Evolutionary conservation across 2,797 vertebrate species (phyloP).

Genomic region (Chanos chanos): DNA sequence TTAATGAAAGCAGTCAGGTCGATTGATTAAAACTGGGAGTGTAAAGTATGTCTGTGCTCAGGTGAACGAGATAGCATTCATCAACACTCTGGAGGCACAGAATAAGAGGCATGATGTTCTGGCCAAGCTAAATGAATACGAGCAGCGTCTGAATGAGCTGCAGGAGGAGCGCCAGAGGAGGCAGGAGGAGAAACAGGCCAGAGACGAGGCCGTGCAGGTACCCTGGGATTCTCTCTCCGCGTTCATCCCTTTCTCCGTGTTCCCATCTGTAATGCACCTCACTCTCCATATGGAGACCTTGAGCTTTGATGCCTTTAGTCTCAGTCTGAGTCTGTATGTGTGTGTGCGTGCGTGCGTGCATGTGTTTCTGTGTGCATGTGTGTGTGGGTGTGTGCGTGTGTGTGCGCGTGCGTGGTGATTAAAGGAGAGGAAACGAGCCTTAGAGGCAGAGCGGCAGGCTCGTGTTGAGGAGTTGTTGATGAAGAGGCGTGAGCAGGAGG

Average conservation of each 20-base stretch:
- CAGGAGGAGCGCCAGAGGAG: constrained; percentile 92
- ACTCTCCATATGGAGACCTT: no score
- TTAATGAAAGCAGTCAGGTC: no score
- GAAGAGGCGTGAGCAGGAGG: constrained; percentile 91
- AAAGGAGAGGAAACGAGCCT: constrained; percentile 89
- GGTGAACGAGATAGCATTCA: constrained; percentile 99
- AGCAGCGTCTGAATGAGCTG: constrained; percentile 92
- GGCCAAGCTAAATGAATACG: constrained; percentile 95
- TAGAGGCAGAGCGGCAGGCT: constrained; percentile 95
- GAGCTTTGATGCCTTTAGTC: neutral
- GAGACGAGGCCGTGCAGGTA: constrained; percentile 98
- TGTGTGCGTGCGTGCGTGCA: neutral
- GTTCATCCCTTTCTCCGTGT: no score
- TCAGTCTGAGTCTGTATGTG: neutral
- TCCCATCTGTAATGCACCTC: no score
- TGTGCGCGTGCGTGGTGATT: neutral
- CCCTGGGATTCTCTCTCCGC: neutral
- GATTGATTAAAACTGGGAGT: neutral
- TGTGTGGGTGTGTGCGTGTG: neutral
- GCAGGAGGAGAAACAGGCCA: constrained; percentile 96
- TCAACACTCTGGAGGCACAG: constrained; percentile 97
- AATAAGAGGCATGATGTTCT: constrained; percentile 96
- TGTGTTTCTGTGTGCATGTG: neutral
- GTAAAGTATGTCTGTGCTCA: constrained; percentile 48
- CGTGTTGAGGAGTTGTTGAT: constrained; percentile 91